Evolutionary conservation across 2,113 vertebrate species (phyloP).

Genomic region (Coptodon bakossiorum): DNA sequence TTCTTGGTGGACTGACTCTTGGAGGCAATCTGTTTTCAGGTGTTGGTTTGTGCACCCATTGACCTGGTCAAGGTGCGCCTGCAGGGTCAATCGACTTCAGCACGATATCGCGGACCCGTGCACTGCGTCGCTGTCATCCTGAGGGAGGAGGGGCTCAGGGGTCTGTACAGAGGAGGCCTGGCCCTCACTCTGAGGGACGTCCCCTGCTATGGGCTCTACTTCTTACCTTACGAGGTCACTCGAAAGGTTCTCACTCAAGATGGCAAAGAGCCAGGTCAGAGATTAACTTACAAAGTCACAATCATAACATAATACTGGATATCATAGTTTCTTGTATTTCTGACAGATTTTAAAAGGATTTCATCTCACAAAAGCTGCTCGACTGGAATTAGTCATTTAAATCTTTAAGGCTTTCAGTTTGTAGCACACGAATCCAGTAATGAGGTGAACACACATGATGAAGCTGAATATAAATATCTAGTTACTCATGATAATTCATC

Average conservation of each 20-base stretch:
- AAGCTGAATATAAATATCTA: not conserved
- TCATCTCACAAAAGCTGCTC: not conserved
- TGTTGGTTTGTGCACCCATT: conserved; percentile 68
- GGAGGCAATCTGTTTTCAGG: conserved; percentile 36
- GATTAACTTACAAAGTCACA: not conserved
- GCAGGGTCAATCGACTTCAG: conserved; percentile 70
- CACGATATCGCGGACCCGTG: conserved; percentile 66
- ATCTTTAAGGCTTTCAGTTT: not conserved
- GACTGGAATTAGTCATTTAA: not conserved
- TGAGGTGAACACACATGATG: not conserved
- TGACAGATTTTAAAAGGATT: not conserved
- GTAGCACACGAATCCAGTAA: not conserved
- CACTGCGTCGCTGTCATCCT: conserved; percentile 71
- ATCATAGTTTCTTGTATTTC: not conserved
- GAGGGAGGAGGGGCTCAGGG: conserved; percentile 67
- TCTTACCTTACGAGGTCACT: conserved; percentile 72
- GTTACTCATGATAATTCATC: not conserved
- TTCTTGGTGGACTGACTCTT: not conserved
- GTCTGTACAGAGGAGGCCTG: conserved; percentile 73
- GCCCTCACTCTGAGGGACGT: conserved; percentile 75
- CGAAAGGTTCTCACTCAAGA: conserved; percentile 57
- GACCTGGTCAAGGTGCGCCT: conserved; percentile 84
- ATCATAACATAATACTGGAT: not conserved
- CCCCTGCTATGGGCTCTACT: conserved; percentile 76
- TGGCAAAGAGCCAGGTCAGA: conserved; percentile 67